These are phyloP conservation scores for Ailuropoda melanoleuca DNA, from an alignment of 2,113 vertebrate species.

Conservation along the genomic window DNA sequence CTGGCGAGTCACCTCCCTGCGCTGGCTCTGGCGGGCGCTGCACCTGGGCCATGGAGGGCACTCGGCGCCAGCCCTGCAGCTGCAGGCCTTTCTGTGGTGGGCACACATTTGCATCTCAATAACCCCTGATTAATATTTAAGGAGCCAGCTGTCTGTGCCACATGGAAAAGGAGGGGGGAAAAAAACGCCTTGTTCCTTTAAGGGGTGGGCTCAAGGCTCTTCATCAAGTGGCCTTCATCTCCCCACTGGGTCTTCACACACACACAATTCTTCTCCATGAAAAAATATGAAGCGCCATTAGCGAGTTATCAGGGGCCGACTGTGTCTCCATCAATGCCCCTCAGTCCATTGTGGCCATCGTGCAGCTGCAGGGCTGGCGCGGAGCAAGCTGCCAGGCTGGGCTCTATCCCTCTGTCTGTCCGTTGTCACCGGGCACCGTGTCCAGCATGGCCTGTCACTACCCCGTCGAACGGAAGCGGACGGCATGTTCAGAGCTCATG, in stretches of 20 bases:
- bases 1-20: background rate
- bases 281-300: constrained; percentile 58
- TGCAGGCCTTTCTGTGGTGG: constrained; percentile 80
- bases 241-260: background rate
- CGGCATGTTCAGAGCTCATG: background rate
- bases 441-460: background rate
- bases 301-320: constrained; percentile 71
- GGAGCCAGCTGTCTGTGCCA: constrained; percentile 85
- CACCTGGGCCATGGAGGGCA: constrained; percentile 65
- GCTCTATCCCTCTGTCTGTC: background rate
- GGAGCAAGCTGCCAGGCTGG: background rate
- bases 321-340: constrained; percentile 79
- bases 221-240: constrained; percentile 68
- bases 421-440: fast-evolving
- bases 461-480: background rate
- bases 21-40: constrained; percentile 25
- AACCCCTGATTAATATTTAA: constrained; percentile 86
- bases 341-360: constrained; percentile 75
- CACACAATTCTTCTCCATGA: constrained; percentile 57
- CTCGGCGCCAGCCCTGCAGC: constrained; percentile 79
- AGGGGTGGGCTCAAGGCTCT: constrained; percentile 73
- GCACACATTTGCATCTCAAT: constrained; percentile 85
- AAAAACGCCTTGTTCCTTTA: constrained; percentile 77
- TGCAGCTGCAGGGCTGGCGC: constrained; percentile 76
- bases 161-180: constrained; percentile 30